A percentile compares a stretch with the other conserved stretches of the same genome.
phyloP scores from a whole-genome alignment of 2,888 invertebrate species.

The Galerucella pusilla region DNA sequence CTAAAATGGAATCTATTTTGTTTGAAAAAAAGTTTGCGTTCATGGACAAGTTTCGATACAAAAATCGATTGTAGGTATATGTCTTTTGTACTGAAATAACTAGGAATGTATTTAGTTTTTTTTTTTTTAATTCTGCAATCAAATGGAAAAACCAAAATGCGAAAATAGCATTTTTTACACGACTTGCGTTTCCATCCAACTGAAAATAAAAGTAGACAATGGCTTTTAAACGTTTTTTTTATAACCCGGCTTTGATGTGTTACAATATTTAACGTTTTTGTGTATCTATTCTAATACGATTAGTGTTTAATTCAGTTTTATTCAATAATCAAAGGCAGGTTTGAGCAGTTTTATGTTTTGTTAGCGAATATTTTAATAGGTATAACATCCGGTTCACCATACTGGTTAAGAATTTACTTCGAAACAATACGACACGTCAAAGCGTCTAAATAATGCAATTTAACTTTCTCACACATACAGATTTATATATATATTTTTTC shows the following conservation, averaged over 20 bases:
- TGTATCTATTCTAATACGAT: not conserved
- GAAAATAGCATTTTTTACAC: not conserved
- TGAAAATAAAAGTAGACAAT: not conserved
- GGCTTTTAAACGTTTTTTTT: not conserved
- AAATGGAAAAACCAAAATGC: not conserved
- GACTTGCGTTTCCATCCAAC: not conserved
- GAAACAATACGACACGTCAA: too few relatives aligned
- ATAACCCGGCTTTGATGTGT: slow-evolving; percentile 1
- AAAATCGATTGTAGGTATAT: slow-evolving; percentile 23
- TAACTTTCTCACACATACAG: not conserved
- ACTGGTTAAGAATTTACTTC: too few relatives aligned
- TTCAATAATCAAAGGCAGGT: too few relatives aligned
- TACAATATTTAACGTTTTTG: not conserved
- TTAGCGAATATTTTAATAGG: too few relatives aligned
- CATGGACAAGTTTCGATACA: slow-evolving; percentile 27
- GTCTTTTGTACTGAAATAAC: slow-evolving; percentile 23
- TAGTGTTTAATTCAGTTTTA: too few relatives aligned
- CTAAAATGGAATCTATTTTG: not conserved
- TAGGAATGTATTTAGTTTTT: not conserved
- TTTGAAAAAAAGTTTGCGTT: slow-evolving; percentile 18
- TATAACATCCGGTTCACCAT: too few relatives aligned
- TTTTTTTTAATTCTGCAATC: not conserved
- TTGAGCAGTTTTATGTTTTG: too few relatives aligned
- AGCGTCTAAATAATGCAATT: too few relatives aligned
- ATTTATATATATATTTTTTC: not conserved